phyloP scores from a whole-genome alignment of 2,797 vertebrate species.

The Hyperoplus lanceolatus region DNA sequence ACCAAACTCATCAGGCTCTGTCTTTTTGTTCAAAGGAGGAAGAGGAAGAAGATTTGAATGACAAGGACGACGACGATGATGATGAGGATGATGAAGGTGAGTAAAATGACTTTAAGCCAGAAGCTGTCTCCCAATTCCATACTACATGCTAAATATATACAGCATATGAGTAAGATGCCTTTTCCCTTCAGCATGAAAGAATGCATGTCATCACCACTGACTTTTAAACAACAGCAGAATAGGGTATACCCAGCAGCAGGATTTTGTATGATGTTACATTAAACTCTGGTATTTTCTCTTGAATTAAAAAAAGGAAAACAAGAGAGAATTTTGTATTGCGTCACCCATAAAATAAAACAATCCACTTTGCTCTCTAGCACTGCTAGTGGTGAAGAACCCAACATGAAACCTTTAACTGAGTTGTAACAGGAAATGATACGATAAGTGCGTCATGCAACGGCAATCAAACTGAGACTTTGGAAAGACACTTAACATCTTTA shows the following conservation, averaged over 20 bases:
- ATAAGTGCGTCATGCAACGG: neutral
- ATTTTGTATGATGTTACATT: neutral
- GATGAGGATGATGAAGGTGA: constrained; percentile 92
- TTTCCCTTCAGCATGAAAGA: no score
- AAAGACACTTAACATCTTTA: neutral
- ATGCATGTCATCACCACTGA: neutral
- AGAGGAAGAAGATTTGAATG: constrained; percentile 93
- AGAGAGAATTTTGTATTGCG: neutral
- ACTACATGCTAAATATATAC: neutral
- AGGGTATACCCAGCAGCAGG: neutral
- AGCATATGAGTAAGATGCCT: neutral
- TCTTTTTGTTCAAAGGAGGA: constrained; percentile 86
- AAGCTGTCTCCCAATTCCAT: neutral
- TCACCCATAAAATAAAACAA: neutral
- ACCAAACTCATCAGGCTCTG: neutral
- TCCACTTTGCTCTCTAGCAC: neutral
- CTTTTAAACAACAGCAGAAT: neutral
- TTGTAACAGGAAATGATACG: neutral
- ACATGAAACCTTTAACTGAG: neutral
- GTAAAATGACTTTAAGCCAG: constrained; percentile 34
- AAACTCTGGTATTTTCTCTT: neutral
- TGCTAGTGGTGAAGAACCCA: neutral
- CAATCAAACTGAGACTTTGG: neutral
- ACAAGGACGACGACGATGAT: constrained; percentile 93
- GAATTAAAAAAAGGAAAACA: neutral